phyloP scores from a whole-genome alignment of 2,888 invertebrate species.

The Synanthedon tipuliformis region DNA sequence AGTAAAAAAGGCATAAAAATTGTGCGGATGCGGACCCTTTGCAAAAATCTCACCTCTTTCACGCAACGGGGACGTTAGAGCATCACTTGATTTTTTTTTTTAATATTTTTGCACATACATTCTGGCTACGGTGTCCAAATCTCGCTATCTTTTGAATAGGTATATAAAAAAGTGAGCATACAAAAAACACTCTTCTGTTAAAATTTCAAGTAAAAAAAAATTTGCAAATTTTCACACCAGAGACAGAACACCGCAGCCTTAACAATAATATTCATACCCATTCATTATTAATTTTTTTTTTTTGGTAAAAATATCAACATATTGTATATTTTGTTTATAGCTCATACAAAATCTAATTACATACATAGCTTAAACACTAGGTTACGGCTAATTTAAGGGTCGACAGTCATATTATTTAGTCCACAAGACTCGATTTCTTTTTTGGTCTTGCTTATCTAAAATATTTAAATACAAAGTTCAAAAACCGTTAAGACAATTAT shows the following conservation, averaged over 20 bases:
- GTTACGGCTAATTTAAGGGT: constrained; percentile 29
- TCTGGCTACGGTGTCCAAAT: neutral
- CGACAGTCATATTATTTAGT: constrained; percentile 43
- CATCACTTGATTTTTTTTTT: neutral
- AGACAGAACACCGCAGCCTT: neutral
- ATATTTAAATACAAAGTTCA: constrained; percentile 34
- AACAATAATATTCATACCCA: neutral
- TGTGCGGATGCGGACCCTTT: neutral
- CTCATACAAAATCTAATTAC: constrained; percentile 64
- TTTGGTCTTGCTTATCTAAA: constrained; percentile 15
- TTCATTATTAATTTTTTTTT: neutral
- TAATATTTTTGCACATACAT: neutral
- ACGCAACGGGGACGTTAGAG: neutral
- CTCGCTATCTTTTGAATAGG: too few relatives aligned
- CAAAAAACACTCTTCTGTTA: too few relatives aligned
- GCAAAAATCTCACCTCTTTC: neutral
- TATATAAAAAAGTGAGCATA: too few relatives aligned
- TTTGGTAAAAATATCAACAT: constrained; percentile 28
- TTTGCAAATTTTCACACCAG: neutral
- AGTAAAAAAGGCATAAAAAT: too few relatives aligned
- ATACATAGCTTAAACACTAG: constrained; percentile 26
- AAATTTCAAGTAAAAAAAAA: neutral
- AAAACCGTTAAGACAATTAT: constrained; percentile 15
- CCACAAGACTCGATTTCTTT: constrained; percentile 15
- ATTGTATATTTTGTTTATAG: constrained; percentile 57